Evolutionary conservation across 2,797 vertebrate genomes (phyloP).

Genomic region (Ibycter americanus): DNA sequence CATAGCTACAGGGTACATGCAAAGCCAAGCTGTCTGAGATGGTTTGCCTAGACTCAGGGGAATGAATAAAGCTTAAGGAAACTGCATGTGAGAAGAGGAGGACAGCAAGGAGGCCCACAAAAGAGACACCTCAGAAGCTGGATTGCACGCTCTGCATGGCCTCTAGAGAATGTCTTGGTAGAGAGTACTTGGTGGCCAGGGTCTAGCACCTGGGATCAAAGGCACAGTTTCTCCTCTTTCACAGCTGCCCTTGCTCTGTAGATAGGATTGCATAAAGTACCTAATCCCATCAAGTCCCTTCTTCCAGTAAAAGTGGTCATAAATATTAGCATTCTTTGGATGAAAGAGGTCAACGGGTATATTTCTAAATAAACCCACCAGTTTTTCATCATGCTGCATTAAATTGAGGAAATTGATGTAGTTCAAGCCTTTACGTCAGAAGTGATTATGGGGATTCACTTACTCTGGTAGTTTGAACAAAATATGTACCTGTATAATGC

Average conservation of each 20-base stretch:
- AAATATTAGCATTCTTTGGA: background rate
- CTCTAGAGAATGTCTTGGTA: background rate
- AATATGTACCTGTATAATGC: background rate
- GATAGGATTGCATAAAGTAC: background rate
- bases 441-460: background rate
- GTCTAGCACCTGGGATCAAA: background rate
- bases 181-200: background rate
- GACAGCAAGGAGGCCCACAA: background rate
- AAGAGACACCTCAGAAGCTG: background rate
- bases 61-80: background rate
- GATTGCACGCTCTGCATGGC: background rate
- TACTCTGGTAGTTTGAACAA: background rate
- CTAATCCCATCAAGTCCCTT: background rate
- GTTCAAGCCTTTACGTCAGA: background rate
- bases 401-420: background rate
- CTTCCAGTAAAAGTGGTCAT: background rate
- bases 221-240: background rate
- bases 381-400: background rate
- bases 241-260: background rate
- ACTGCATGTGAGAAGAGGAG: background rate
- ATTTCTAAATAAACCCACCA: background rate
- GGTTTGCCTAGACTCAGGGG: background rate
- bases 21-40: background rate
- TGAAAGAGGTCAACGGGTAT: background rate
- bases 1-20: background rate